Base-by-base conservation (phyloP, 2,888 invertebrate species). In the Oeneis ivallda region DNA sequence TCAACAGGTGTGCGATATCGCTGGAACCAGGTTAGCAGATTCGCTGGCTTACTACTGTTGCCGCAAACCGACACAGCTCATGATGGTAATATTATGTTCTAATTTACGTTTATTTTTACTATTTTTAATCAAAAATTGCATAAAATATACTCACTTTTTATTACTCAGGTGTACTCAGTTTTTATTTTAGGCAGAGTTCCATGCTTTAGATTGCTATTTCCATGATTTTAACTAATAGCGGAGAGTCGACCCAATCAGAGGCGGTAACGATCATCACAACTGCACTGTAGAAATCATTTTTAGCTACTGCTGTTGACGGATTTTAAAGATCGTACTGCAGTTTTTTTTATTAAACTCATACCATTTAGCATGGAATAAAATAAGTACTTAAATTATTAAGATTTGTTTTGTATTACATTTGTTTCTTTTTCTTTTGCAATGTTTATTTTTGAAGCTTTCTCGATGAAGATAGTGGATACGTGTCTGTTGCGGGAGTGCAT, bases 401-500 rank as follows among this genome's bases (percentile, higher is more conserved):
- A 7, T 8, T 7, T 6, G 7, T 37, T 8, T 9, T 37, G 37
- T 37, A 37, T 2, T 37, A 37, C 26, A 9, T 37, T 71, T 72
- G 69, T 65, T 70, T 70, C 64, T 67, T 70, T 70, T 69, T 45
- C 68, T 61, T 67, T 70, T 66, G 67, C 64, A 37, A 57, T 59
- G 59, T 60, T 59, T 64, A 58, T 59, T 63, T 62, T 57, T 45
- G 49, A 62, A 37, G 50, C 39, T 62, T 54, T 57, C 57, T 34
- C 37, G 52, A 58, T 9, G 62, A 47, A 67, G 52, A 61, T 37
- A n/a, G 9, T 59, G 54, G 66, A 65, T 65, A 69, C 68, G 60
- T 72, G 76, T 83, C 86, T 85, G 82, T 87, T 92, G 92, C 94
- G 93, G 89, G 93, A 93, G 96, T 98, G 98, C 98, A 98, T 98